These are phyloP conservation scores for Thunnus maccoyii DNA, from an alignment of 2,113 vertebrate species.

Conservation along the genomic window DNA sequence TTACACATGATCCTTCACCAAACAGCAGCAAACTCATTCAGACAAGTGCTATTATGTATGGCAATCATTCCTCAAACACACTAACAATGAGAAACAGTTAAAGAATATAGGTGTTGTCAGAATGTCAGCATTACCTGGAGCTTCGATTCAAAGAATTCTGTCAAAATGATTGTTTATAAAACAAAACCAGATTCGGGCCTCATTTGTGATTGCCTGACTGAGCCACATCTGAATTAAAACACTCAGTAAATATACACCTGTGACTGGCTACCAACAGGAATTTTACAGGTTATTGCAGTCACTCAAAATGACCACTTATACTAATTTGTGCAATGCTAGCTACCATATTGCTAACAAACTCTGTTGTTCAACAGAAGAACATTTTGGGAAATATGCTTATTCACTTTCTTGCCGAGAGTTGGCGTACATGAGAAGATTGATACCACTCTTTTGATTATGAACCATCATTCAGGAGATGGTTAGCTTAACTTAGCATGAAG, in stretches of 20 bases:
- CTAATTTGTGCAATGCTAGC: not conserved
- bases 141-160: slow-evolving; percentile 25
- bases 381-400: no score
- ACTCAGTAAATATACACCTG: slow-evolving; percentile 21
- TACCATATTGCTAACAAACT: not conserved
- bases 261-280: not conserved
- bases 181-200: not conserved
- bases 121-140: slow-evolving; percentile 15
- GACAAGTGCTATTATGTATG: slow-evolving; percentile 54
- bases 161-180: slow-evolving; percentile 21
- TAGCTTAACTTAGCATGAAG: no score
- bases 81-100: slow-evolving; percentile 40
- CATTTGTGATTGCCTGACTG: not conserved
- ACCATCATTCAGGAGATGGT: no score
- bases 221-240: not conserved
- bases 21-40: slow-evolving; percentile 73
- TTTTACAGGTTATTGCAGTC: slow-evolving; percentile 8
- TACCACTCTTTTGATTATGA: not conserved
- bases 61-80: slow-evolving; percentile 51
- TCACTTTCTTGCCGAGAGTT: no score
- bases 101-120: slow-evolving; percentile 47
- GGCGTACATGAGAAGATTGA: no score
- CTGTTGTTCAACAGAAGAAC: no score
- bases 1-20: slow-evolving; percentile 70
- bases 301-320: not conserved